Base-by-base conservation (phyloP, 1,140 invertebrate species). In the Helicoverpa zea region DNA sequence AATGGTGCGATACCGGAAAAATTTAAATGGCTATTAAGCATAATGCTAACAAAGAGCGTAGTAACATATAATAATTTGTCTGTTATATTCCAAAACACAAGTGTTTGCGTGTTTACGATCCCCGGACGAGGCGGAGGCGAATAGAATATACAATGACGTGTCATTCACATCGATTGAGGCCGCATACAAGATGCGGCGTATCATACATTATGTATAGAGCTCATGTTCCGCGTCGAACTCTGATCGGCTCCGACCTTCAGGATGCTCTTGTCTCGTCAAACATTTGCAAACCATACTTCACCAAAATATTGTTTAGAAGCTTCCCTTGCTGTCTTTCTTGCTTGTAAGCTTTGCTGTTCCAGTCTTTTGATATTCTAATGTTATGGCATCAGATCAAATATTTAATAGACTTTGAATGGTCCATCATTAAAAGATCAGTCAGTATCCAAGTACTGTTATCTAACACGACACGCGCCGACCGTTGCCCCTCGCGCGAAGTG, bases 81-180 rank as follows among this genome's bases (percentile, higher is more conserved):
- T 74, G 72, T 85, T 86, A 84, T 93, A 91, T 89, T 90, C 86
- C 66, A 88, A 93, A 91, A 93, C 87, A 92, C 87, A 89, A 89
- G 88, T 93, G 90, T 92, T 91, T 90, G 89, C 89, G 87, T 94
- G 89, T 94, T 94, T 94, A 94, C 88, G 89, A 91, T 88, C 86
- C 84, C 85, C 88, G 88, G 89, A 88, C 89, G 88, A 91, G 81
- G 86, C 86, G 86, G 86, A 94, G 90, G 88, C 91, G 90, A 89
- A 90, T 92, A 90, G 94, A 95, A 94, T 94, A 94, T 91, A 94
- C 91, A 95, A 94, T 92, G 91, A 94, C 88, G 88, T 95, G 92
- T 94, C 92, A 93, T 92, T 94, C 92, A 92, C 92, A 90, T 93
- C 92, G 92, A 94, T 93, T 93, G 92, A 94, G 93, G 93, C 89